Percentiles rank a stretch among this genome's conserved stretches.
Evolutionary conservation across 2,888 invertebrate species (phyloP).

Genomic region (Cryptocheilus praepositus): DNA sequence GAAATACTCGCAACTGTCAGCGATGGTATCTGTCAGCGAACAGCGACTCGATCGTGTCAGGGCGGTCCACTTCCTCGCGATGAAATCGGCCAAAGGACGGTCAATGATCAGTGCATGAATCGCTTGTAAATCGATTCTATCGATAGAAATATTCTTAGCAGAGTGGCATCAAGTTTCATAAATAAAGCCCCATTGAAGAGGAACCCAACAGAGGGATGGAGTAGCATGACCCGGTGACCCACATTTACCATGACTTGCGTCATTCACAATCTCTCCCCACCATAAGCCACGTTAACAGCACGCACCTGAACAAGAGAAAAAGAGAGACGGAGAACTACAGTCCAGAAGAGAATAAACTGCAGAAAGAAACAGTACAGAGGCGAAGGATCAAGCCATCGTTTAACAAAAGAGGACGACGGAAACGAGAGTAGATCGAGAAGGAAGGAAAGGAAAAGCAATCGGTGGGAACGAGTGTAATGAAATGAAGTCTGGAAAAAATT

Average conservation of each 20-base stretch:
- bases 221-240: conserved; percentile 72
- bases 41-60: too few species aligned
- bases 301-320: conserved; percentile 40
- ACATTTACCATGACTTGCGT: conserved; percentile 70
- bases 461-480: conserved; percentile 4
- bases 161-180: conserved; percentile 62
- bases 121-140: not conserved
- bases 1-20: too few species aligned
- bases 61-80: too few species aligned
- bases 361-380: too few species aligned
- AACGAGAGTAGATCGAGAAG: not conserved
- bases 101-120: too few species aligned
- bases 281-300: conserved; percentile 42
- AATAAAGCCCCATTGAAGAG: conserved; percentile 72
- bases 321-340: conserved; percentile 20
- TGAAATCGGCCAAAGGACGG: too few species aligned
- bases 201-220: conserved; percentile 59
- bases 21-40: too few species aligned
- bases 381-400: too few species aligned
- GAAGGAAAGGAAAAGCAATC: not conserved
- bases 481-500: conserved; percentile 12
- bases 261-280: conserved; percentile 72
- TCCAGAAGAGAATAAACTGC: too few species aligned
- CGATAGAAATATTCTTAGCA: not conserved
- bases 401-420: too few species aligned